These are phyloP conservation scores for Lucifuga dentata DNA, from an alignment of 2,113 vertebrate genomes.

Conservation along the genomic window DNA sequence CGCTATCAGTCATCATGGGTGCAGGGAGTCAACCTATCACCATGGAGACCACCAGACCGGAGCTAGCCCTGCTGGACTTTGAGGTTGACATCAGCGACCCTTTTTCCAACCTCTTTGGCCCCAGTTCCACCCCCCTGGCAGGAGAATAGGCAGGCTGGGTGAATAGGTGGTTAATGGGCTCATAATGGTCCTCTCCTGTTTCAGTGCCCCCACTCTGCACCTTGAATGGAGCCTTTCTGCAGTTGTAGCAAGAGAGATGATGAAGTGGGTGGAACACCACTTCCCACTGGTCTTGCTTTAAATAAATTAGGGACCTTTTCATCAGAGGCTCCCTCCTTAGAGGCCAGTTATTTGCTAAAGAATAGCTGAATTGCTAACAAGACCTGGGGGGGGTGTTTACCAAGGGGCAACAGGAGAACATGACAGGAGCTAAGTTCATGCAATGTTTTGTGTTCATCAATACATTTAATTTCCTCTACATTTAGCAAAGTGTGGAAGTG, in stretches of 20 bases:
- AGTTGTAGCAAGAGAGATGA: slow-evolving; percentile 64
- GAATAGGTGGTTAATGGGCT: slow-evolving; percentile 75
- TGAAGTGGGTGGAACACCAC: slow-evolving; percentile 71
- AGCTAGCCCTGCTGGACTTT: slow-evolving; percentile 48
- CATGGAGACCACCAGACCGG: slow-evolving; percentile 56
- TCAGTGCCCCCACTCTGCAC: slow-evolving; percentile 58
- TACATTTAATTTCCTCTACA: slow-evolving; percentile 48
- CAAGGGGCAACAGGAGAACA: slow-evolving; percentile 31
- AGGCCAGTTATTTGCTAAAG: slow-evolving; percentile 57
- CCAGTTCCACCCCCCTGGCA: slow-evolving; percentile 52
- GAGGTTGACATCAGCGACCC: slow-evolving; percentile 57
- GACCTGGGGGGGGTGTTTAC: slow-evolving; percentile 58
- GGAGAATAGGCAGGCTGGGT: slow-evolving; percentile 56
- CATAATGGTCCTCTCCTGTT: slow-evolving; percentile 77
- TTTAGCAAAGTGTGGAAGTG: slow-evolving; percentile 66
- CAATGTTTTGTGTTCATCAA: slow-evolving; percentile 42
- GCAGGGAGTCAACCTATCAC: slow-evolving; percentile 47
- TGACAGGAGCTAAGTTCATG: slow-evolving; percentile 50
- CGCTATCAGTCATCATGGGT: slow-evolving; percentile 29
- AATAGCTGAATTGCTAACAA: slow-evolving; percentile 52
- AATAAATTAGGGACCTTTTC: slow-evolving; percentile 75
- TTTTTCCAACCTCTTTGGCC: slow-evolving; percentile 48
- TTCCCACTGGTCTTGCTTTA: slow-evolving; percentile 71
- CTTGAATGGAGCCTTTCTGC: slow-evolving; percentile 72
- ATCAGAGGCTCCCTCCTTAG: slow-evolving; percentile 41